Base-by-base conservation (phyloP, 1,140 invertebrate genomes). In the Phortica variegata region DNA sequence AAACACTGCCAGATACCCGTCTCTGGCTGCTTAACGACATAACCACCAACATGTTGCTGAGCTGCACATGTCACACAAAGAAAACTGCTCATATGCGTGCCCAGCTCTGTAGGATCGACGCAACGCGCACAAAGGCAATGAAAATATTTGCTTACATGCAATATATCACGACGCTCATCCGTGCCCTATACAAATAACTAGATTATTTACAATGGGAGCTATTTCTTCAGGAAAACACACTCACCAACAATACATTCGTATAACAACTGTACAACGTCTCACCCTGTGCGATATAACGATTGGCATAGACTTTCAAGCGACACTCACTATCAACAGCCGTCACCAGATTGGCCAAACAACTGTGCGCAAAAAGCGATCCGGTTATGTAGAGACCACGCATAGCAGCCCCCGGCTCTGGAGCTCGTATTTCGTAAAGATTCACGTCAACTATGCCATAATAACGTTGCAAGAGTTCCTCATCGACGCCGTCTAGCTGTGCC, bases 211-310 rank as follows among this genome's bases (percentile, higher is more conserved):
- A n/a, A n/a, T n/a, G n/a, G n/a, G n/a, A n/a, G n/a, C n/a, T n/a
- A n/a, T n/a, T n/a, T n/a, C n/a, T n/a, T n/a, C n/a, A n/a, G n/a
- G n/a, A n/a, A n/a, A 8, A 1, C 19, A 13, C 15, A 58, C 49
- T 50, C 57, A 86, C 85, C 78, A 87, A 79, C 45, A 91, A 74
- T 1, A 85, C 79, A 63, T 87, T 86, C 0, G 87, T 87, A 53
- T 92, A 92, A 66, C 88, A 89, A 49, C 85, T 87, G 53, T 81
- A 82, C 47, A 92, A 83, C 2, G 79, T 72, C 19, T 85, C 81
- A 10, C 83, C 85, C 39, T 82, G 79, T 43, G 80, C 77, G 16
- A 87, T 83, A 8, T 80, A 69, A 0, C 80, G 66, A 52, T 82
- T 85, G 0, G 86, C 82, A 45, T 83, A 82, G 5, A 87, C 77